Evolutionary conservation across 2,113 vertebrate genomes (phyloP).

Genomic region (Poeciliopsis turrubarensis): DNA sequence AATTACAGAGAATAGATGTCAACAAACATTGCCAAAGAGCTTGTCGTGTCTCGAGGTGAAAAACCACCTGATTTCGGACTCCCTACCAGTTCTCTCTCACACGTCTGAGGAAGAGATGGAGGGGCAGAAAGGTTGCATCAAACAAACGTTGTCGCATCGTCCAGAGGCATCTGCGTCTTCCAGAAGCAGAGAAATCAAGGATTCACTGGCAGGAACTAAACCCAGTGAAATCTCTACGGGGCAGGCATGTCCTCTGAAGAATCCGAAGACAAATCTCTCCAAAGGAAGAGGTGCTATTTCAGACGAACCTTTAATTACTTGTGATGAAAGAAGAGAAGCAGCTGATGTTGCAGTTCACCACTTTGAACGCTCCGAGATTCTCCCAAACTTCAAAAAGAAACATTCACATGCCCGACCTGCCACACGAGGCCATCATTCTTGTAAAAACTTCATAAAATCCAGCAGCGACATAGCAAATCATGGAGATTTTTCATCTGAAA

Average conservation of each 20-base stretch:
- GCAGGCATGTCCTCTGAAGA: constrained; percentile 51
- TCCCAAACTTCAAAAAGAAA: not conserved
- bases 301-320: not conserved
- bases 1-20: not conserved
- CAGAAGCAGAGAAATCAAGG: not conserved
- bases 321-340: not conserved
- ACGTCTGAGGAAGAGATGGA: not conserved
- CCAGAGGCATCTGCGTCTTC: not conserved
- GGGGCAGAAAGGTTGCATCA: constrained; percentile 7
- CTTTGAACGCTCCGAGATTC: constrained; percentile 1
- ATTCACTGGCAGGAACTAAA: not conserved
- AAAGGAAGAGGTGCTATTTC: not conserved
- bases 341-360: not conserved
- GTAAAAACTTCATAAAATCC: not conserved
- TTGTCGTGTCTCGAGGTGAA: not conserved
- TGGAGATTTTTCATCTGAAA: not conserved
- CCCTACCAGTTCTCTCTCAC: not conserved
- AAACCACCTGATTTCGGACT: not conserved
- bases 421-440: accelerated
- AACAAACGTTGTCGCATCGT: not conserved
- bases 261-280: not conserved
- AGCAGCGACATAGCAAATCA: not conserved
- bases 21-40: constrained; percentile 5
- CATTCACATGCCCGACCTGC: not conserved
- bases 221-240: not conserved